phyloP scores from a whole-genome alignment of 2,113 vertebrate genomes.

The Narcine bancroftii region DNA sequence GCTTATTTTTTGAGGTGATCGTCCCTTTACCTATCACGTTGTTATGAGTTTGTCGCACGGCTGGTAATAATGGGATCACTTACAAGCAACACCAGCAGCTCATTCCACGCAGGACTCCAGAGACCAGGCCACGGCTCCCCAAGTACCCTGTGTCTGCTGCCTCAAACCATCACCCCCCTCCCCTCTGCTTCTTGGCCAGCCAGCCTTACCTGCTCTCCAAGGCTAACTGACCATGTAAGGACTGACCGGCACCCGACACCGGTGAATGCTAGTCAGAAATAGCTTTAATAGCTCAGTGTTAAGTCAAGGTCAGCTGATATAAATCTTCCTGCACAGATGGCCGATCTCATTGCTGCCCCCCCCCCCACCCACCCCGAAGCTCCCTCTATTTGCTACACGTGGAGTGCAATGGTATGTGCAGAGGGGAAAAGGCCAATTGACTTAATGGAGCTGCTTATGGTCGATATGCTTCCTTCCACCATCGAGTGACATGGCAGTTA shows the following conservation, averaged over 20 bases:
- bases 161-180: too few species aligned
- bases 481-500: too few species aligned
- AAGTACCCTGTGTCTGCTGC: not conserved
- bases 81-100: not conserved
- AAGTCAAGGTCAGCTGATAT: conserved; percentile 25
- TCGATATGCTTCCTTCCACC: too few species aligned
- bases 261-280: conserved; percentile 8
- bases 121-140: not conserved
- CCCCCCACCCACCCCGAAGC: not conserved
- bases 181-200: not conserved
- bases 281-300: conserved; percentile 10
- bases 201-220: conserved; percentile 19
- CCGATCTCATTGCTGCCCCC: not conserved
- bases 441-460: too few species aligned
- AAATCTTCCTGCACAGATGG: not conserved
- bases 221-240: conserved; percentile 20
- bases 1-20: not conserved
- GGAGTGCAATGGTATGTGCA: not conserved
- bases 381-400: not conserved
- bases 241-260: not conserved
- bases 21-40: not conserved
- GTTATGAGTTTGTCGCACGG: not conserved
- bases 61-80: conserved; percentile 12
- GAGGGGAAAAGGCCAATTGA: not conserved
- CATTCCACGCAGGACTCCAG: not conserved